These are phyloP conservation scores for Scolopax rusticola DNA, from an alignment of 2,797 vertebrate genomes.

Conservation along the genomic window DNA sequence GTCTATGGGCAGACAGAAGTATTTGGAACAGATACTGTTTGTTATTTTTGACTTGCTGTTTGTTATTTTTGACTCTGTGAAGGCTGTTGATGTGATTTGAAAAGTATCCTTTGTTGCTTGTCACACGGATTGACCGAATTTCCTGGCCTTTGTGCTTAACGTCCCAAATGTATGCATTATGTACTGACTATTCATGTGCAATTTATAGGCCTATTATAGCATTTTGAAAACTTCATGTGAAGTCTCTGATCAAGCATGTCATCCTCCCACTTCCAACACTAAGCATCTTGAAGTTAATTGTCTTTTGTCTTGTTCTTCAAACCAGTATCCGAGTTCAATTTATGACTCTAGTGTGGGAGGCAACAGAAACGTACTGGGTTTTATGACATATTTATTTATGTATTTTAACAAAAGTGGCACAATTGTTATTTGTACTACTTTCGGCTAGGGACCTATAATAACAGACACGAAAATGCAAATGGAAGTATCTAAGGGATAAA, in stretches of 20 bases:
- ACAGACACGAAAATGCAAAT: neutral
- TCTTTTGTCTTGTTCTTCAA: constrained; percentile 15
- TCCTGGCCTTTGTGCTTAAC: neutral
- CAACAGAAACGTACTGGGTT: neutral
- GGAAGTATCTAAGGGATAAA: neutral
- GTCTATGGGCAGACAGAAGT: neutral
- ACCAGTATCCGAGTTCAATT: neutral
- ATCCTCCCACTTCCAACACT: neutral
- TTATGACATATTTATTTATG: neutral
- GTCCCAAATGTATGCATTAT: neutral
- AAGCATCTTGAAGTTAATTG: neutral
- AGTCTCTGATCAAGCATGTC: neutral
- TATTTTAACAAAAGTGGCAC: neutral
- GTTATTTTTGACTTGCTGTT: neutral
- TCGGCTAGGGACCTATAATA: neutral
- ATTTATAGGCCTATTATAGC: neutral
- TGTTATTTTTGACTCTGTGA: neutral
- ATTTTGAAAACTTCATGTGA: neutral
- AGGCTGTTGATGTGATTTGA: neutral
- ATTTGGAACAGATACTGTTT: neutral
- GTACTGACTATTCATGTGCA: neutral
- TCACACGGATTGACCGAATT: neutral
- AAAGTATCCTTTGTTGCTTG: neutral
- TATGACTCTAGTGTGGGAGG: neutral
- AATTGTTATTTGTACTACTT: neutral